phyloP scores from a whole-genome alignment of 2,113 vertebrate species.

The Eubucco bourcierii region DNA sequence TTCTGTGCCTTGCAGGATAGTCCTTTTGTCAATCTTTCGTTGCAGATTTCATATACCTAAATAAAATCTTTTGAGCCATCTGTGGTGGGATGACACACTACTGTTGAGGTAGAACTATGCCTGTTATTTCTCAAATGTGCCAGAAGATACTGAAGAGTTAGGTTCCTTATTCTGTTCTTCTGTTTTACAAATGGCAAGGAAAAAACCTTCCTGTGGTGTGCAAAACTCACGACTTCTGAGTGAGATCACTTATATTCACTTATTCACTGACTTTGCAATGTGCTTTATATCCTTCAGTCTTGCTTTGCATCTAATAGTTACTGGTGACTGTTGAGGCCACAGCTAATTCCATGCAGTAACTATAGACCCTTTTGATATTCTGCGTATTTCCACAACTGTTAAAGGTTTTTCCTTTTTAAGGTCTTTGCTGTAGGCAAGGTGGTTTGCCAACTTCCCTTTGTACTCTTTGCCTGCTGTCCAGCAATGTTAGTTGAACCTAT shows the following conservation, averaged over 20 bases:
- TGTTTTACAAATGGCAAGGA: background rate
- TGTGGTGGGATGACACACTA: background rate
- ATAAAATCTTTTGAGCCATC: background rate
- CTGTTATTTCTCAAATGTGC: background rate
- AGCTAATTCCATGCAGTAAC: background rate
- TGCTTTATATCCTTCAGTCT: background rate
- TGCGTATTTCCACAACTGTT: background rate
- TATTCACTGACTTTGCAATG: background rate
- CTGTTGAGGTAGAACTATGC: background rate
- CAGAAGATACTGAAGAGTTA: background rate
- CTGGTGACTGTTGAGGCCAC: background rate
- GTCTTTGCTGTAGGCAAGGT: background rate
- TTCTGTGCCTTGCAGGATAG: background rate
- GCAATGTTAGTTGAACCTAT: background rate
- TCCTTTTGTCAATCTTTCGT: background rate
- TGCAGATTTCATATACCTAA: background rate
- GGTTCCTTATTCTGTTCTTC: background rate
- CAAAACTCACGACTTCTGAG: background rate
- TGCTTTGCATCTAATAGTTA: background rate
- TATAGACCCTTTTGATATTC: background rate
- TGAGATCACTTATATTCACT: background rate
- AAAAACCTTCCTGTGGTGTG: accelerated
- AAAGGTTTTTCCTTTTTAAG: background rate
- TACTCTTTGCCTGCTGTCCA: background rate
- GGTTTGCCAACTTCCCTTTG: background rate